Base-by-base conservation (phyloP, 2,888 invertebrate species). In the Darwinula stevensoni region DNA sequence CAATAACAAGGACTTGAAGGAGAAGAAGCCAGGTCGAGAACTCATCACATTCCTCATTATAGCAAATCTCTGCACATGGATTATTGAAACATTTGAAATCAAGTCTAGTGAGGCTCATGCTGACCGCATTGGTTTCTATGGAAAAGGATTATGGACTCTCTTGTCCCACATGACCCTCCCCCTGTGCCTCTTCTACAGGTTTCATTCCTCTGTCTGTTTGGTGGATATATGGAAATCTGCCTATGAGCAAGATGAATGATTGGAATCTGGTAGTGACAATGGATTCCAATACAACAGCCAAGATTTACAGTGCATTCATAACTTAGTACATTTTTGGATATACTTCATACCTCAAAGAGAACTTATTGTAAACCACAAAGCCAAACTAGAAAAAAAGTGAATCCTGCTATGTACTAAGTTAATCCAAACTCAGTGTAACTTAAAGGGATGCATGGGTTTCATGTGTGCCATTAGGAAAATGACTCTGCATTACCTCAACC, bases 191-290 rank as follows among this genome's bases (percentile, higher is more conserved):
- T 72, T 72, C 50, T 73, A 69, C 44, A 55, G 71, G 36, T 72
- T 72, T 46, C 71, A 72, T 44, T 67, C 69, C 1, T 65, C 69
- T n/a, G 71, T 70, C 0, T 72, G 71, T 43, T 58, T 73, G 29
- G 67, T 67, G 9, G 70, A 71, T 47, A 69, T 73, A 41, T 73
- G 72, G 72, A 64, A 66, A 43, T 63, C 64, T 16, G 69, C 70
- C 0, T 72, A 69, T 41, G 63, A 65, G 43, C 61, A 62, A 2
- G 62, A 60, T 2, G 50, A 51, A 17, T 40, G n/a, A n/a, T n/a
- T n/a, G n/a, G n/a, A n/a, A n/a, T n/a, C n/a, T n/a, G n/a, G n/a
- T n/a, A n/a, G n/a, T n/a, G n/a, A n/a, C n/a, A n/a, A n/a, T n/a
- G n/a, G n/a, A n/a, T n/a, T n/a, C n/a, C n/a, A n/a, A n/a, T n/a